phyloP scores from a whole-genome alignment of 2,113 vertebrate species.

The Uria aalge region DNA sequence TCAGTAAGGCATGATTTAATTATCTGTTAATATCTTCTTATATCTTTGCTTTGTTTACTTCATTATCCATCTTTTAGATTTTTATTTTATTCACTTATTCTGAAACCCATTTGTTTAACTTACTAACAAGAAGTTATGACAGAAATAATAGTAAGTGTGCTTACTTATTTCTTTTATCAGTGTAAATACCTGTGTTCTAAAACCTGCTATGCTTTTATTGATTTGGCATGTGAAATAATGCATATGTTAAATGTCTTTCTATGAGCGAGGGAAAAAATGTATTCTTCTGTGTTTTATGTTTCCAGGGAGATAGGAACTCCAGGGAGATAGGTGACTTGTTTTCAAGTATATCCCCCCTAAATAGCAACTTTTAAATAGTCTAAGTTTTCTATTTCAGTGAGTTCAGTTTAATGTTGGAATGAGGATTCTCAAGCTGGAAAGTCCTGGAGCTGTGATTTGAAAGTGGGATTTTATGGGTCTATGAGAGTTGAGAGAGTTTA shows the following conservation, averaged over 20 bases:
- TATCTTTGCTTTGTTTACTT: neutral
- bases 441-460: neutral
- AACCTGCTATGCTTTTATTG: neutral
- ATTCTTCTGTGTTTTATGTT: neutral
- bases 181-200: neutral
- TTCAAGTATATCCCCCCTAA: neutral
- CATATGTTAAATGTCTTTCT: slow-evolving; percentile 1
- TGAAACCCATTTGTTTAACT: neutral
- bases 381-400: neutral
- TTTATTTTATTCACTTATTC: neutral
- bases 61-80: neutral
- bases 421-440: neutral
- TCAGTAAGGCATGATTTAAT: neutral
- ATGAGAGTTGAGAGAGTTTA: neutral
- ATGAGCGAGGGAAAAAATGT: neutral
- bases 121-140: neutral
- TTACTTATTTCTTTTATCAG: neutral
- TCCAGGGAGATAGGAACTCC: slow-evolving; percentile 2
- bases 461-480: neutral
- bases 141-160: neutral
- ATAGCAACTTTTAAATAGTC: neutral
- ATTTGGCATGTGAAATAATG: slow-evolving; percentile 16
- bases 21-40: neutral
- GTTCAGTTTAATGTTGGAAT: neutral
- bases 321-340: neutral